Conservation (phyloP, 1,140 invertebrate genomes). For the Microplitis demolitor region DNA sequence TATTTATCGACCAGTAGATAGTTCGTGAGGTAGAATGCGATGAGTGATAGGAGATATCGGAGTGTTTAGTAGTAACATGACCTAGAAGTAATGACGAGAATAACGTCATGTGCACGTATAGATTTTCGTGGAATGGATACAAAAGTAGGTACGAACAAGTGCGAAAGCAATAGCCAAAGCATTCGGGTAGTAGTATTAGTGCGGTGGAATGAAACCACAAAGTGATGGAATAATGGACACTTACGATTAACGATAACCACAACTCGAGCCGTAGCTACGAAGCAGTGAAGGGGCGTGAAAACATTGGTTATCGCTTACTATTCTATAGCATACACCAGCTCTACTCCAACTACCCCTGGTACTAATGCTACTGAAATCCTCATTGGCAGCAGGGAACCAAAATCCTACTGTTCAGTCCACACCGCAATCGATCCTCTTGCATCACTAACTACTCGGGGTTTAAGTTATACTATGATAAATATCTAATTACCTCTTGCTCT, state of each 20-base stretch:
- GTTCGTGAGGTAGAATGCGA: background rate
- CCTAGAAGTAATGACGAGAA: slow-evolving; percentile 4
- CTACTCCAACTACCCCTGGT: too few relatives aligned
- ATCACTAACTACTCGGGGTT: background rate
- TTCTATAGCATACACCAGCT: too few relatives aligned
- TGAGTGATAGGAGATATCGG: too few relatives aligned
- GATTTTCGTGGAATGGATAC: background rate
- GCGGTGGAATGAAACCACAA: background rate
- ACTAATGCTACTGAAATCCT: too few relatives aligned
- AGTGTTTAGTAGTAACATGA: background rate
- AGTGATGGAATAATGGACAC: slow-evolving; percentile 20
- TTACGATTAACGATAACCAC: slow-evolving; percentile 4
- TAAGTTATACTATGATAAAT: background rate
- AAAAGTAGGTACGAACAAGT: background rate
- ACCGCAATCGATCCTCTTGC: background rate
- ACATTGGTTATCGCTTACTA: background rate
- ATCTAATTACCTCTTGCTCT: background rate
- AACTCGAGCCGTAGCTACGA: background rate
- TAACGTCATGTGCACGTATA: background rate
- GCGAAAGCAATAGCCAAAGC: background rate
- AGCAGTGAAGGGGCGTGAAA: background rate
- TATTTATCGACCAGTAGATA: too few relatives aligned
- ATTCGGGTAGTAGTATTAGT: background rate
- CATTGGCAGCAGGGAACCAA: too few relatives aligned
- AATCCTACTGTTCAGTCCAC: background rate